Percentiles rank a stretch among this genome's conserved stretches.
Evolutionary conservation across 2,888 invertebrate species (phyloP).

Genomic region (Lithophane socia): DNA sequence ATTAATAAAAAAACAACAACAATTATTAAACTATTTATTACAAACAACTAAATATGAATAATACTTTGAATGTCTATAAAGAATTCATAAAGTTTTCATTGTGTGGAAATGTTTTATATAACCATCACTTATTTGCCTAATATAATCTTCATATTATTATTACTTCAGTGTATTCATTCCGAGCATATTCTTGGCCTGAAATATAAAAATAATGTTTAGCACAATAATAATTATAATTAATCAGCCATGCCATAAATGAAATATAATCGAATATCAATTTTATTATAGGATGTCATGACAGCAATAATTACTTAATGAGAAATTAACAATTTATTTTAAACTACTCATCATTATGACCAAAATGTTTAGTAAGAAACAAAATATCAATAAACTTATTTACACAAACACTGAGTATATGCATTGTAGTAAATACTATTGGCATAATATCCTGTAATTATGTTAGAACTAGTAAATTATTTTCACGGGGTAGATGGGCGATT

Average conservation of each 20-base stretch:
- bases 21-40: slow-evolving; percentile 83
- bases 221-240: slow-evolving; percentile 23
- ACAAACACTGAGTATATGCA: slow-evolving; percentile 22
- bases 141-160: slow-evolving; percentile 72
- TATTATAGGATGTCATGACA: slow-evolving; percentile 16
- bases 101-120: slow-evolving; percentile 55
- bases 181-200: slow-evolving; percentile 87
- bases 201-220: slow-evolving; percentile 62
- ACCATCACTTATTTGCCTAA: slow-evolving; percentile 57
- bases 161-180: slow-evolving; percentile 85
- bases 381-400: slow-evolving; percentile 59
- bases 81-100: slow-evolving; percentile 46
- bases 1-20: slow-evolving; percentile 68
- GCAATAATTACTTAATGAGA: neutral
- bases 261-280: slow-evolving; percentile 30
- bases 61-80: slow-evolving; percentile 50
- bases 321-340: slow-evolving; percentile 1
- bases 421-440: slow-evolving; percentile 9
- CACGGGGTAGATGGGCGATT: neutral
- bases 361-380: slow-evolving; percentile 41
- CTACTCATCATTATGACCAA: slow-evolving; percentile 19
- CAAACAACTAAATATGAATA: slow-evolving; percentile 69
- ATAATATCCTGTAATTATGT: neutral
- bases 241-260: slow-evolving; percentile 5
- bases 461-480: neutral